Base-by-base conservation (phyloP, 2,888 invertebrate genomes). In the Autographa pulchrina region DNA sequence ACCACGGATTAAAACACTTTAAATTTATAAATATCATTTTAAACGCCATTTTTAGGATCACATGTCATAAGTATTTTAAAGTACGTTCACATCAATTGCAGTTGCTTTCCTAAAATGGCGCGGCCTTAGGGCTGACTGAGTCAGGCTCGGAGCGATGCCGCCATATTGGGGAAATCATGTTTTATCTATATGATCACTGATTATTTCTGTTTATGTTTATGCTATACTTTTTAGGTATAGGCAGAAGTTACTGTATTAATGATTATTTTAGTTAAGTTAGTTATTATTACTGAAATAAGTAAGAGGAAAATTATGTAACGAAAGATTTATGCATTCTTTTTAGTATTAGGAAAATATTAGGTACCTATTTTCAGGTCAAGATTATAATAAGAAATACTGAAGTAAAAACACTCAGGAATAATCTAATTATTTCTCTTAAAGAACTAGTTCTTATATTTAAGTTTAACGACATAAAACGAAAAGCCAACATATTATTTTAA, bases 91-190 rank as follows among this genome's bases (percentile, higher is more conserved):
- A 64, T 74, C 63, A 70, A 79, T 68, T 70, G 71, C 70, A 67
- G 48, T 52, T 31, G 73, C 62, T 61, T 35, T 74, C 79, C 67
- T 62, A 77, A 81, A 77, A 81, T 79, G 81, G 81, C 63, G 74
- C 43, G 74, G 75, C 68, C 70, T 72, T 72, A 79, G 59, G 41
- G 41, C 41, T 25, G 72, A 16, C 52, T 82, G 82, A 81, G 25
- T 25, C 25, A 25, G 25, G 25, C 38, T 81, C 81, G 79, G 54
- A 64, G 16, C 64, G 68, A 0, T 60, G 60, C 43, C 52, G 31
- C 82, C 80, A 62, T 82, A 71, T 66, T 32, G 8, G 72, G 82
- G 69, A 8, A 61, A 81, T 80, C 80, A 62, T 75, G 63, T 80
- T 74, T 62, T 74, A 80, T 82, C 75, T 35, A n/a, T 18, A 13